Evolutionary conservation across 1,140 invertebrate species (phyloP), one percentile per base, ranked within the genome.

Genomic region (Antheraea pernyi): DNA sequence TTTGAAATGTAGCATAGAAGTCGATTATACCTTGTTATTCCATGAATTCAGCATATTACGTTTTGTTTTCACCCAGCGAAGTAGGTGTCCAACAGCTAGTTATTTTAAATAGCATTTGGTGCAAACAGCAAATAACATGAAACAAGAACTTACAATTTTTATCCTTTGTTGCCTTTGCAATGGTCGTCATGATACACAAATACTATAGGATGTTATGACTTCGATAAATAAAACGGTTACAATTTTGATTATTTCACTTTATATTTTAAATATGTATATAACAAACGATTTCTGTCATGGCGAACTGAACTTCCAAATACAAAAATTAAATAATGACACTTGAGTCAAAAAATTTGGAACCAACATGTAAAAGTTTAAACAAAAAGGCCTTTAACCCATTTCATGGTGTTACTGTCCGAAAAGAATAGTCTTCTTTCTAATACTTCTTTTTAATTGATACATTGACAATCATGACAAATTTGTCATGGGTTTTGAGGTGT

Each of bases 101-200:
- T 53, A n/a, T 53, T 53, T 16, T 16, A 16, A 6, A 53, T 13
- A 53, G 11, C 5, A 13, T 11, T 16, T 2, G 13, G 61, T 63
- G 16, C 60, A 62, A 37, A 63, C 3, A 22, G 22, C 13, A 63
- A 37, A 63, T n/a, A 63, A 53, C 16, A 30, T 53, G 1, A 16
- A 16, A 0, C 3, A 13, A 11, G 13, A 42, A 84, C 85, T 83
- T 81, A 89, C 87, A 65, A 69, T 75, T 70, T 76, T 88, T 90
- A 67, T 87, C 88, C 76, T 87, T 88, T 65, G 80, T 79, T 10
- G 77, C 36, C 71, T 86, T 88, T 19, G 77, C 71, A 53, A 77
- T 74, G 65, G 76, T 82, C 67, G 79, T 81, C 83, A 88, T 88
- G 11, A 18, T 72, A 71, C 19, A 71, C 48, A 70, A 66, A 75